These are phyloP conservation scores for Henicopernis longicauda DNA, from an alignment of 2,113 vertebrate genomes.

Conservation along the genomic window DNA sequence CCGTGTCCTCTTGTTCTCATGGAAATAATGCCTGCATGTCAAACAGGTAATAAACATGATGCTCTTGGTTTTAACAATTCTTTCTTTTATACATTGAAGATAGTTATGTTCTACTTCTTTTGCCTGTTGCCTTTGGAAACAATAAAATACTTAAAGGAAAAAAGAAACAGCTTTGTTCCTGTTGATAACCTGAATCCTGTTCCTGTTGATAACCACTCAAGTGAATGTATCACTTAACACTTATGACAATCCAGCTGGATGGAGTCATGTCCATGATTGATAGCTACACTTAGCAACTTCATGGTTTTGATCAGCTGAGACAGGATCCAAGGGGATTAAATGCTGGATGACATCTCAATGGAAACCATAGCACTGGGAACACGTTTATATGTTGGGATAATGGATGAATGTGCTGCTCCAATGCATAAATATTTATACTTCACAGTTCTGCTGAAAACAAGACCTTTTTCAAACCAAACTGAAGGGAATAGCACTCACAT, in stretches of 20 bases:
- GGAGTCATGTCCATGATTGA: constrained; percentile 26
- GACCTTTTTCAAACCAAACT: constrained; percentile 33
- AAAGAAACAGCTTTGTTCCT: not conserved
- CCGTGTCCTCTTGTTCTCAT: accelerated
- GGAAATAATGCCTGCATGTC: not conserved
- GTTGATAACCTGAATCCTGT: not conserved
- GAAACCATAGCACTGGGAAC: constrained; percentile 27
- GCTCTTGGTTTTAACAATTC: not conserved
- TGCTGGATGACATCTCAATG: constrained; percentile 55
- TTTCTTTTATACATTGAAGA: not conserved
- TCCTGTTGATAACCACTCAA: not conserved
- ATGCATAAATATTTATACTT: constrained; percentile 57
- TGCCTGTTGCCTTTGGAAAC: not conserved
- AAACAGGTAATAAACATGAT: not conserved
- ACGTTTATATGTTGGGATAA: constrained; percentile 22
- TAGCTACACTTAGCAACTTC: not conserved
- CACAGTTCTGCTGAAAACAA: constrained; percentile 44
- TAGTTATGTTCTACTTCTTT: not conserved
- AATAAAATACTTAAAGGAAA: not conserved
- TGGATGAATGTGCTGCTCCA: constrained; percentile 43
- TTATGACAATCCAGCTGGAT: constrained; percentile 23
- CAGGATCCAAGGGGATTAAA: constrained; percentile 49
- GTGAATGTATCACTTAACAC: not conserved
- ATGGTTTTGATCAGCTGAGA: constrained; percentile 42
- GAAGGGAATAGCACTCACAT: not conserved